These are phyloP conservation scores for Leguminivora glycinivorella DNA, from an alignment of 1,140 invertebrate species.

Conservation along the genomic window DNA sequence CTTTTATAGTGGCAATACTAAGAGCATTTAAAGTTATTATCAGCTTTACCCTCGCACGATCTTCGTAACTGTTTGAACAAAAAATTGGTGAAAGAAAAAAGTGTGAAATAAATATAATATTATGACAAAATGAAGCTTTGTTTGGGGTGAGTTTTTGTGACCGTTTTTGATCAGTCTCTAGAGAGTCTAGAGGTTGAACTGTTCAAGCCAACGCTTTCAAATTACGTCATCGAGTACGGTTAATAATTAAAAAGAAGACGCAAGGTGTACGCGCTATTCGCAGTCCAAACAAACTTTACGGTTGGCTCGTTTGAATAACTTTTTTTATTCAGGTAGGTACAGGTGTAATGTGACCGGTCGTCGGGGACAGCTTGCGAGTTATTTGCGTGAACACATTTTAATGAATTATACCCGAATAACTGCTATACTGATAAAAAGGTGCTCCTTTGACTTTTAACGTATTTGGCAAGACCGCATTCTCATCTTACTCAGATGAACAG, in stretches of 20 bases:
- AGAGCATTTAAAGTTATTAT: slow-evolving; percentile 26
- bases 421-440: slow-evolving; percentile 3
- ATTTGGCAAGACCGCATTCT: slow-evolving; percentile 26
- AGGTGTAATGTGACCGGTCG: slow-evolving; percentile 35
- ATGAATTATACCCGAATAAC: slow-evolving; percentile 20
- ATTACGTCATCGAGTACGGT: not conserved
- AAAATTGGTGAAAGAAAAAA: too few relatives aligned
- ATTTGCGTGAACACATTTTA: slow-evolving; percentile 26
- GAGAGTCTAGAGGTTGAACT: not conserved
- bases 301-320: not conserved
- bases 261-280: not conserved
- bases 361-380: slow-evolving; percentile 27
- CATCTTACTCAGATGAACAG: not conserved
- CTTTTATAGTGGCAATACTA: slow-evolving; percentile 12
- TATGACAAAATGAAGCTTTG: slow-evolving; percentile 20
- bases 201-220: not conserved
- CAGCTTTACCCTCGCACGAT: not conserved
- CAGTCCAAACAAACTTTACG: slow-evolving; percentile 11
- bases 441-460: slow-evolving; percentile 29
- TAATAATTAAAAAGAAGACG: not conserved
- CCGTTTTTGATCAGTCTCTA: not conserved
- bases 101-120: slow-evolving; percentile 21
- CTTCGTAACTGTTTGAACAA: slow-evolving; percentile 16
- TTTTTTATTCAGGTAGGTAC: slow-evolving; percentile 24
- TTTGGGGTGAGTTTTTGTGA: slow-evolving; percentile 21